Base-by-base conservation (phyloP, 1,140 invertebrate species). In the Drosophila lini region DNA sequence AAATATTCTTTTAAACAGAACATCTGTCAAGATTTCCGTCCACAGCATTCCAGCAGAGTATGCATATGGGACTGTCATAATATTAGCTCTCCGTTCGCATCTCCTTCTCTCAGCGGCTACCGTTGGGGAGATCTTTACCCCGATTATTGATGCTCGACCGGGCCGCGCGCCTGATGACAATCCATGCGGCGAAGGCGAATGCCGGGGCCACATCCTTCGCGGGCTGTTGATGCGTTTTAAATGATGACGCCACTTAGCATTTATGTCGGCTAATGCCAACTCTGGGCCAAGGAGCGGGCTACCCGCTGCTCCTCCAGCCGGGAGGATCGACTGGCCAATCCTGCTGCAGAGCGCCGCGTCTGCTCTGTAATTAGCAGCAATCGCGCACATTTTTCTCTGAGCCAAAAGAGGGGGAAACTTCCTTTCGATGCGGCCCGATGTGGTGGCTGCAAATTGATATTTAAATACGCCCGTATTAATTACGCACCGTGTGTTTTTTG, bases 171-270 rank as follows among this genome's bases (percentile, higher is more conserved):
- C 68, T 83, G 78, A 88, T 86, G 86, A 86, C 82, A 90, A 81
- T 82, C 65, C 77, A 65, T 45, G 62, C 55, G 57, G 41, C n/a
- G 65, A 25, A 32, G 38, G 57, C 31, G 25, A n/a, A 48, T 60
- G 32, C 22, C 13, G 65, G 68, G 67, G 64, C 36, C 83, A 77
- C 57, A 80, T 88, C 76, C 83, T 83, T 86, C 80, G 80, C 74
- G 70, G 81, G 68, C 74, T 89, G 84, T 82, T 91, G 88, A 91
- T 91, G 88, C 88, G 81, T 91, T 91, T 91, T 91, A 91, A 91
- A 91, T 91, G 81, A 91, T 91, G 88, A 91, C 88, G 88, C 88
- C 88, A 91, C 88, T 91, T 91, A 91, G 82, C 80, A 79, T 90
- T 91, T 91, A 88, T 89, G 84, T 90, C 84, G 85, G 85, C 77